Percentiles rank a stretch among this genome's conserved stretches.
Evolutionary conservation across 2,113 vertebrate genomes (phyloP).

Genomic region (Bufo gargarizans): DNA sequence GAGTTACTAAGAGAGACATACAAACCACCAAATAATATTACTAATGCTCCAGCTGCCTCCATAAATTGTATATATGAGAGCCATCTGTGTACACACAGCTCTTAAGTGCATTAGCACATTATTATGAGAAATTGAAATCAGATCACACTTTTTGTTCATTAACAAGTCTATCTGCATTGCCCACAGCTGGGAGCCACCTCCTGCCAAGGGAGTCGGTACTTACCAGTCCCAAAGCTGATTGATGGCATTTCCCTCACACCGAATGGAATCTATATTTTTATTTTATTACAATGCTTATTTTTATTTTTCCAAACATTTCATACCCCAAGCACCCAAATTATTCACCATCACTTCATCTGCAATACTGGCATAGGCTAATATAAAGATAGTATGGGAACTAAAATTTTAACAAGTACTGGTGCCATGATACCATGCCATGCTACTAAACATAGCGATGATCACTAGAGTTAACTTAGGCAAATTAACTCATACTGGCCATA

Average conservation of each 20-base stretch:
- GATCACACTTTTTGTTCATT: slow-evolving; percentile 35
- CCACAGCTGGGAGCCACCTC: slow-evolving; percentile 52
- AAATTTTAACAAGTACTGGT: too few species aligned
- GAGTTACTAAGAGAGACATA: slow-evolving; percentile 7
- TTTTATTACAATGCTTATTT: neutral
- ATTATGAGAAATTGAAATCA: slow-evolving; percentile 56
- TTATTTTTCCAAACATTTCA: neutral
- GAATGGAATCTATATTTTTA: neutral
- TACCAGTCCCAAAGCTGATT: slow-evolving; percentile 63
- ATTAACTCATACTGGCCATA: too few species aligned
- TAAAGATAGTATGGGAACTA: neutral
- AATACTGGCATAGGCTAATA: neutral
- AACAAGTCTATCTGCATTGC: slow-evolving; percentile 39
- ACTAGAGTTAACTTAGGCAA: too few species aligned
- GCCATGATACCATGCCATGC: too few species aligned
- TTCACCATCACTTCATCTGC: neutral
- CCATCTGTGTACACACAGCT: slow-evolving; percentile 46
- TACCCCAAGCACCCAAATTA: neutral
- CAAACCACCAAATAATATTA: slow-evolving; percentile 24
- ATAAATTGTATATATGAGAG: slow-evolving; percentile 50
- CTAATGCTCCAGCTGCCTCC: slow-evolving; percentile 43
- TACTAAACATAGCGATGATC: too few species aligned
- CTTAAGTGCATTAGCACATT: slow-evolving; percentile 55
- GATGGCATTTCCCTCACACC: slow-evolving; percentile 6
- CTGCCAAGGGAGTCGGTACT: neutral